Base-by-base conservation (phyloP, 2,888 invertebrate genomes). In the Carpatolechia fugitivella region DNA sequence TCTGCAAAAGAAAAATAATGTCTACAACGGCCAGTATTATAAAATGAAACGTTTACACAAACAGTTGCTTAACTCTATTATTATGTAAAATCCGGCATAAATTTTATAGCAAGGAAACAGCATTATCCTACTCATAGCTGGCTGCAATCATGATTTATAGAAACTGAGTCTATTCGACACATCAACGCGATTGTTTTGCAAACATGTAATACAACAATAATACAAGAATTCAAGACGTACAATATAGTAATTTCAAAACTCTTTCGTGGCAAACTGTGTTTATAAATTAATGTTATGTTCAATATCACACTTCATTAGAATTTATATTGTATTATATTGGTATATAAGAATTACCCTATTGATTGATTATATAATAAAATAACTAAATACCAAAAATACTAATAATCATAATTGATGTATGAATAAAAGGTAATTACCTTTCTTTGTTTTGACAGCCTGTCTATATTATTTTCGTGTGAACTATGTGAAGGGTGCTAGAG, bases 361-460 rank as follows among this genome's bases (percentile, higher is more conserved):
- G 55, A 62, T 53, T 31, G 50, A 57, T 62, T 62, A 61, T 60
- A 59, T 60, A 56, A 60, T 47, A 47, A 18, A 56, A 60, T 47
- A 47, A 18, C 13, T 55, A 64, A 61, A 64, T 65, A 61, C 56
- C 65, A 61, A 53, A 55, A 72, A 73, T 57, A 70, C 72, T 56
- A 60, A 11, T 11, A 10, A 64, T 31, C 71, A 70, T 65, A 3
- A 24, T 6, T 6, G 3, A 24, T 3, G 24, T 24, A 24, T n/a
- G n/a, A n/a, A n/a, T n/a, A n/a, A n/a, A n/a, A n/a, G n/a, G n/a
- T n/a, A n/a, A n/a, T n/a, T n/a, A n/a, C n/a, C n/a, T 74, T 69
- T 66, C 65, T 64, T 63, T 59, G 55, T 63, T 68, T 58, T 57
- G 68, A 64, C 67, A 70, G 66, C 64, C 59, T 56, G 57, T 52